Conservation (phyloP, 2,113 vertebrate species). For the Riparia riparia region DNA sequence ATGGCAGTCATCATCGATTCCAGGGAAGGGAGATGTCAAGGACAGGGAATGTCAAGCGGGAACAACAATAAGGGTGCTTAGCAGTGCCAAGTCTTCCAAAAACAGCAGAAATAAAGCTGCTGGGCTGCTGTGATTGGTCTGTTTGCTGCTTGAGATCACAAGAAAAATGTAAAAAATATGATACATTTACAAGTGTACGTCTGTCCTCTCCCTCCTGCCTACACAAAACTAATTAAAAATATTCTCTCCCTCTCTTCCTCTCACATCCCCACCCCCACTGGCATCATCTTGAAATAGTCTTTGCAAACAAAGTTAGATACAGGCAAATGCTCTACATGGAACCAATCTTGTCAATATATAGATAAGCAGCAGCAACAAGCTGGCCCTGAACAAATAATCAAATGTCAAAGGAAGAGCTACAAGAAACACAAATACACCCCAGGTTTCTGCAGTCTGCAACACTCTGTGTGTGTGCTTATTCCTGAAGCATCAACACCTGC, state of each 20-base stretch:
- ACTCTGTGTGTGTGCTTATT: background rate
- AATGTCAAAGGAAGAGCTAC: background rate
- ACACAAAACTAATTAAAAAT: slow-evolving; percentile 64
- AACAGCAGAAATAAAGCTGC: slow-evolving; percentile 7
- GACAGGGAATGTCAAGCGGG: slow-evolving; percentile 60
- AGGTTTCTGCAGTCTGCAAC: background rate
- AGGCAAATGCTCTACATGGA: background rate
- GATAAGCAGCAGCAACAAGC: background rate
- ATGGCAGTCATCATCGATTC: slow-evolving; percentile 64
- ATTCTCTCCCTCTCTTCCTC: slow-evolving; percentile 14
- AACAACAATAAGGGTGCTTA: slow-evolving; percentile 26
- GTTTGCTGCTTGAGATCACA: slow-evolving; percentile 49
- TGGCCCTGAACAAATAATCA: background rate
- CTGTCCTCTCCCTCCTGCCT: slow-evolving; percentile 21
- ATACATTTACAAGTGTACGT: background rate
- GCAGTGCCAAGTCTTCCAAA: slow-evolving; percentile 25
- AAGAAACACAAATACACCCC: background rate
- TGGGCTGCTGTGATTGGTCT: slow-evolving; percentile 12
- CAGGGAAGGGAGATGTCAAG: slow-evolving; percentile 59
- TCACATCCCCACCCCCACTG: background rate
- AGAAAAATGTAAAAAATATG: background rate
- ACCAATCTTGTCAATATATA: slow-evolving; percentile 17
- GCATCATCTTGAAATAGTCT: slow-evolving; percentile 38
- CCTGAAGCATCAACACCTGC: slow-evolving; percentile 26
- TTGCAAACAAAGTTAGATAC: slow-evolving; percentile 48